Conservation (phyloP, 2,113 vertebrate species). For the Aplodontia rufa region DNA sequence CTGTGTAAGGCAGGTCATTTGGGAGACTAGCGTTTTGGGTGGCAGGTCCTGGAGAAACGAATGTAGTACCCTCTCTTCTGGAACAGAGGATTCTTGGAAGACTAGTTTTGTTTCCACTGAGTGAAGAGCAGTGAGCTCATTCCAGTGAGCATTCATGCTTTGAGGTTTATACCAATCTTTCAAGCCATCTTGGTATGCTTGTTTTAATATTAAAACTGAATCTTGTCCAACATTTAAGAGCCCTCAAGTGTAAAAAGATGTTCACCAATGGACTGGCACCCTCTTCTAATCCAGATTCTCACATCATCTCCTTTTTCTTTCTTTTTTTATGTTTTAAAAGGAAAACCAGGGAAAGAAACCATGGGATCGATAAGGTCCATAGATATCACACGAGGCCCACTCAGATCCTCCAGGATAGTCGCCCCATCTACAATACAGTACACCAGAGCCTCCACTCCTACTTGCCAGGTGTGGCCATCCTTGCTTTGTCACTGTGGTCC, state of each 20-base stretch:
- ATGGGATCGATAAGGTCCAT: no score
- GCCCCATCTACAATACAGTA: no score
- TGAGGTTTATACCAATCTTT: background rate
- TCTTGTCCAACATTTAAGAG: background rate
- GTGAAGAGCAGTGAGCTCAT: no score
- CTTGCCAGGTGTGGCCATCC: no score
- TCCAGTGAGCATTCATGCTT: background rate
- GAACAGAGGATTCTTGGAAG: background rate
- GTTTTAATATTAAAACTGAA: background rate
- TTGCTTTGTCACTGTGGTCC: no score
- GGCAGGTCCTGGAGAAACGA: background rate
- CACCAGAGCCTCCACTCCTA: no score
- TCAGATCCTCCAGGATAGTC: no score
- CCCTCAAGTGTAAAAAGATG: background rate
- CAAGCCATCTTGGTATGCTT: background rate
- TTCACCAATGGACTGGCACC: background rate
- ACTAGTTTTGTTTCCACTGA: background rate
- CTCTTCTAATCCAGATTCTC: background rate
- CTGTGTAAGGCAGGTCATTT: accelerated
- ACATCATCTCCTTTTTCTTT: background rate
- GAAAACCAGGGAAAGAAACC: background rate
- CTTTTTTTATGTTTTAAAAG: background rate
- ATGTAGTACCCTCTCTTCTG: accelerated
- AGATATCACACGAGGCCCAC: no score
- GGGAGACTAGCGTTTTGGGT: background rate